Evolutionary conservation across 1,140 invertebrate genomes (phyloP).

Genomic region (Tetragonula clypearis): DNA sequence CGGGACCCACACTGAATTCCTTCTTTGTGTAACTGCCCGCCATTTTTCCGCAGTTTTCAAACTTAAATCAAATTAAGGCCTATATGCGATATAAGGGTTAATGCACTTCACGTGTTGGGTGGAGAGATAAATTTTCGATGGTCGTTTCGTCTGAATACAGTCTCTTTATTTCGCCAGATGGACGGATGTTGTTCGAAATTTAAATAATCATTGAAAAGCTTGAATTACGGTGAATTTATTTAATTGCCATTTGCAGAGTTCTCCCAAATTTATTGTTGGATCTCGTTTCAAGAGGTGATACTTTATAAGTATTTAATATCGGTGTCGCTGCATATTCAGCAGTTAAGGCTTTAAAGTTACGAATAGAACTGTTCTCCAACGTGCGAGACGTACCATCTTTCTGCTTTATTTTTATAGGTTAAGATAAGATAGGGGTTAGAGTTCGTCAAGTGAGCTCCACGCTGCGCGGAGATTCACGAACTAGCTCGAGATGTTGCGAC

Average conservation of each 20-base stretch:
- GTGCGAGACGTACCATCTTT: conserved; percentile 56
- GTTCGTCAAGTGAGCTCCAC: conserved; percentile 41
- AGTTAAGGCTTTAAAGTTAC: conserved; percentile 26
- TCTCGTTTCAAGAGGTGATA: background rate
- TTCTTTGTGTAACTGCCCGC: conserved; percentile 79
- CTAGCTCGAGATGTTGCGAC: conserved; percentile 7
- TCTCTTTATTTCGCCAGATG: background rate
- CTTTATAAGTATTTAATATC: background rate
- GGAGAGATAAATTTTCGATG: background rate
- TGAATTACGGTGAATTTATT: background rate
- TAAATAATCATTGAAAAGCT: background rate
- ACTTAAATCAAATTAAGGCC: conserved; percentile 33
- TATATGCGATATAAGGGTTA: background rate
- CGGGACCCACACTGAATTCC: conserved; percentile 74
- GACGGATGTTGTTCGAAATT: conserved; percentile 8
- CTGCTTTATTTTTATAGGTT: conserved; percentile 59
- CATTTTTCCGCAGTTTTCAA: conserved; percentile 69
- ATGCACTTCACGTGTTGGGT: conserved; percentile 16
- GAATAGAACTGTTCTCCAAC: conserved; percentile 43
- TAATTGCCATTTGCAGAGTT: conserved; percentile 23
- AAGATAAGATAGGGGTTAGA: conserved; percentile 52
- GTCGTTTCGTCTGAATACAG: background rate
- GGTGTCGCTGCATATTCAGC: conserved; percentile 30
- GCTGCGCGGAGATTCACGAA: conserved; percentile 57
- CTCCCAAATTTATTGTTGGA: background rate